Percentiles rank a stretch among this genome's conserved stretches.
phyloP scores from a whole-genome alignment of 2,888 invertebrate species.

The Drosophila percnosoma region DNA sequence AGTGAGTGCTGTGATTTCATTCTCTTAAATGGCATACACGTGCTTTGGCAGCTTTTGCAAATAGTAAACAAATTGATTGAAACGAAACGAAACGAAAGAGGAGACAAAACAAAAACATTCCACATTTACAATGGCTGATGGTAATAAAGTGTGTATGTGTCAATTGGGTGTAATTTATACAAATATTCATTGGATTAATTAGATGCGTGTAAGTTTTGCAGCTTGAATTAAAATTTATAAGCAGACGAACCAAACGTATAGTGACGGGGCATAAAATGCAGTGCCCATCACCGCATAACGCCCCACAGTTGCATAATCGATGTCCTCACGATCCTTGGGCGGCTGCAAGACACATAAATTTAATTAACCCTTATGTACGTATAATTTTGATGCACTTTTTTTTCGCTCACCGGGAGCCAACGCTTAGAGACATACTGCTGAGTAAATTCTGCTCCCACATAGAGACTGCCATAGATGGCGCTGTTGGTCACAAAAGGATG shows the following conservation, averaged over 20 bases:
- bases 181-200: constrained; percentile 10
- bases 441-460: constrained; percentile 91
- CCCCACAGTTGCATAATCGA: constrained; percentile 86
- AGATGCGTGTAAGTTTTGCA: background rate
- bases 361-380: constrained; percentile 29
- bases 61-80: constrained; percentile 75
- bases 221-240: background rate
- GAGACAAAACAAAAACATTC: constrained; percentile 57
- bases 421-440: constrained; percentile 91
- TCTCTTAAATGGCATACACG: constrained; percentile 59
- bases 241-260: constrained; percentile 87
- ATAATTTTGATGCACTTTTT: background rate
- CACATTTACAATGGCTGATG: constrained; percentile 44
- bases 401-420: constrained; percentile 86
- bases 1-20: constrained; percentile 3
- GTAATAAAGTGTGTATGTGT: constrained; percentile 25
- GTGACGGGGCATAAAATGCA: constrained; percentile 87
- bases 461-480: constrained; percentile 90
- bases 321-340: constrained; percentile 79
- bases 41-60: constrained; percentile 61
- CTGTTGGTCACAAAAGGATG: constrained; percentile 87
- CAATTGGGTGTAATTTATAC: constrained; percentile 38
- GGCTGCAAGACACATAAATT: constrained; percentile 58
- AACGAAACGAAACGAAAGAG: constrained; percentile 25
- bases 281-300: constrained; percentile 88